Percentiles rank a stretch among this genome's conserved stretches.
These are phyloP conservation scores for Arrhamphus sclerolepis DNA, from an alignment of 2,797 vertebrate genomes.

Conservation along the genomic window DNA sequence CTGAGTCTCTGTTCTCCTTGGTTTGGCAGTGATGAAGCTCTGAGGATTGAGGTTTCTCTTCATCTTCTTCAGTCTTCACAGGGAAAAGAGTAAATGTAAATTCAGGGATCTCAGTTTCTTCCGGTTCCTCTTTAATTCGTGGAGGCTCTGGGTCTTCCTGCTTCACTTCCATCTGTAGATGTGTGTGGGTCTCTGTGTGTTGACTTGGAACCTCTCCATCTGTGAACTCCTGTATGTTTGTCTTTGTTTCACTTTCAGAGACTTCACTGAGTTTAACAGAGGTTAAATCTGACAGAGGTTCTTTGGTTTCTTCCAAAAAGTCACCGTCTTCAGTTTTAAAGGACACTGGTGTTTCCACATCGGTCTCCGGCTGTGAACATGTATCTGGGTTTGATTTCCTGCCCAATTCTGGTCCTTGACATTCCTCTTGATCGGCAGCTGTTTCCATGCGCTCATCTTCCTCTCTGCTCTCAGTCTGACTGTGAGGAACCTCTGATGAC, in stretches of 20 bases:
- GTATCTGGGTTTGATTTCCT: not conserved
- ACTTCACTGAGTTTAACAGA: not conserved
- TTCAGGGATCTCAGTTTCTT: conserved; percentile 13
- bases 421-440: conserved; percentile 9
- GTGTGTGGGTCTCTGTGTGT: not conserved
- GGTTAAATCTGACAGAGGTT: not conserved
- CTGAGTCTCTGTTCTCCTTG: not conserved
- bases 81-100: conserved; percentile 7
- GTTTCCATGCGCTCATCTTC: not conserved
- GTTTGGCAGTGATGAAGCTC: not conserved
- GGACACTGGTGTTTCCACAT: not conserved
- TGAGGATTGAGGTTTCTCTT: conserved; percentile 10
- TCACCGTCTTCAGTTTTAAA: conserved; percentile 9
- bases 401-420: conserved; percentile 1
- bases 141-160: conserved; percentile 21
- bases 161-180: not conserved
- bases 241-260: not conserved
- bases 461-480: not conserved
- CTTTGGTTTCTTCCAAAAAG: conserved; percentile 21
- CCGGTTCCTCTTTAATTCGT: conserved; percentile 46
- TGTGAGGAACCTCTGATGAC: not conserved
- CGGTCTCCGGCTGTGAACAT: not conserved
- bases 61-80: conserved; percentile 17
- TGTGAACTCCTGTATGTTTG: conserved; percentile 6
- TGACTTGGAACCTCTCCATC: not conserved